Base-by-base conservation (phyloP, 2,797 vertebrate genomes). In the Onychomys torridus region DNA sequence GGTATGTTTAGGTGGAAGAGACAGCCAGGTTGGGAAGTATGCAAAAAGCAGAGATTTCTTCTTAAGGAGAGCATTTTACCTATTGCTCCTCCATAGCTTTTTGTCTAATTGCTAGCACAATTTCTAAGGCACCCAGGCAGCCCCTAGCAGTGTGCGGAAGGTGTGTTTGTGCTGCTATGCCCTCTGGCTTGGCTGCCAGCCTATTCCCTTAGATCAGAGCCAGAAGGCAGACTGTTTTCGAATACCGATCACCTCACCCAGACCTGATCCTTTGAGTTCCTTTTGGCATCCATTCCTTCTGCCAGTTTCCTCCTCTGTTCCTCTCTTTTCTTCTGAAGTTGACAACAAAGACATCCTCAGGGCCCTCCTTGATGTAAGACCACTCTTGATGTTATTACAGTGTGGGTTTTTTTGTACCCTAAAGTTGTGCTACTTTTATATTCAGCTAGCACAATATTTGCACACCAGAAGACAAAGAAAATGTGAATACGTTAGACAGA, bases 321-420 rank as follows among this genome's bases (percentile, higher is more conserved):
- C 99, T 99, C 99, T 99, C 99, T 99, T 99, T 99, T 99, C 99
- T 99, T 99, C 99, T 99, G 99, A 99, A 99, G 99, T 99, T 99
- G 99, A 99, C 99, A 99, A 99, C 99, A 99, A 99, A 99, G 99
- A 99, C 99, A 99, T 99, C 99, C 99, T 99, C 99, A 99, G 99
- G 99, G 99, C 99, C 99, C 99, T 99, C 99, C 99, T 99, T 99
- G 99, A 99, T 99, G 99, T 99, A 99, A 99, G 99, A 99, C 99
- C 99, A 99, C 99, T 99, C 99, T 99, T 99, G 99, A 99, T 99
- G 99, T 99, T 99, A 99, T 99, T 99, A 99, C 99, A 99, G 98
- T 98, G 98, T 98, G 97, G 69, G 98, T 99, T 99, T 99, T 87
- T 84, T 84, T 75, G 99, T 99, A 99, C 99, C 99, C 99, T 99